phyloP scores from a whole-genome alignment of 2,888 invertebrate species.

The Trachelus stipa region DNA sequence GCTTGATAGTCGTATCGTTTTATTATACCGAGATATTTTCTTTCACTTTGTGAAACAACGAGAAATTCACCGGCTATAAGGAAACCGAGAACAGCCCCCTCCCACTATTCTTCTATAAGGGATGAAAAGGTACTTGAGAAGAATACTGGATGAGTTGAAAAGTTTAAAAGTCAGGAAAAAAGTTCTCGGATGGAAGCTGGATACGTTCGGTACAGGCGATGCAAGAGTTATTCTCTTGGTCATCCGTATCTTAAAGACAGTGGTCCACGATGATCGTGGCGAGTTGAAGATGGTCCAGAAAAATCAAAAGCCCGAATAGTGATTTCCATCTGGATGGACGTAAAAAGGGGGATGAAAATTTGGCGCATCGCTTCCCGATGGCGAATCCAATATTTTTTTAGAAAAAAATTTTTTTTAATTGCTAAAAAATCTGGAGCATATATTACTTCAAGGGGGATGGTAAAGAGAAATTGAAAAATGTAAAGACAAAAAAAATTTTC shows the following conservation, averaged over 20 bases:
- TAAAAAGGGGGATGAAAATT: neutral
- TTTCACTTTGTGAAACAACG: neutral
- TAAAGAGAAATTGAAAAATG: neutral
- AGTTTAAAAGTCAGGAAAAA: neutral
- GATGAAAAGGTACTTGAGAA: neutral
- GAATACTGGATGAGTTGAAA: neutral
- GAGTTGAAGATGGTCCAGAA: neutral
- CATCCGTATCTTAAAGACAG: neutral
- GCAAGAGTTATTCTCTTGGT: neutral
- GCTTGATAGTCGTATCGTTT: neutral
- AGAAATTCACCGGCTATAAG: neutral
- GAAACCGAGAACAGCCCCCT: neutral
- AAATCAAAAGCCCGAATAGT: neutral
- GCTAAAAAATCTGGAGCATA: neutral
- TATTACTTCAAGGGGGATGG: neutral
- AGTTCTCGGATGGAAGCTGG: neutral
- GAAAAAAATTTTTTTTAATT: no score
- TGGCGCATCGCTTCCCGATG: neutral
- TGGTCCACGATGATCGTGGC: no score
- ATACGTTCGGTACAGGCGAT: neutral
- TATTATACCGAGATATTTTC: neutral
- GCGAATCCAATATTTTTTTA: neutral
- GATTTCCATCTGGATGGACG: neutral
- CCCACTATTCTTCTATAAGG: neutral
- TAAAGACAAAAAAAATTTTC: neutral